Conservation (phyloP, 2,113 vertebrate genomes). For the Elaphurus davidianus region DNA sequence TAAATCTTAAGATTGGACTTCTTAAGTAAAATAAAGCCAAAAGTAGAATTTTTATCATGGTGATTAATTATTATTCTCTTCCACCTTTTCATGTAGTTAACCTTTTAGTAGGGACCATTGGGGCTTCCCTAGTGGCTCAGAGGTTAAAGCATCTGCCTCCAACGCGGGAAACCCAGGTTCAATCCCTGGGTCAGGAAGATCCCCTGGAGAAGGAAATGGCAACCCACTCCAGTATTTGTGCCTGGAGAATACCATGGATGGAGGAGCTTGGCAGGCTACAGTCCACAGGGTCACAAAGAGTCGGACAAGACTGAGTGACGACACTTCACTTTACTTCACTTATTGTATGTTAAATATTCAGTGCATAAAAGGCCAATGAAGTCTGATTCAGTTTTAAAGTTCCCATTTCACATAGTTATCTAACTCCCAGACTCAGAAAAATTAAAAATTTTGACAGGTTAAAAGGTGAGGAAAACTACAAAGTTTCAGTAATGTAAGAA, state of each 20-base stretch:
- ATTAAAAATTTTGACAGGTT: neutral
- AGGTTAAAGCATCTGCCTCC: no score
- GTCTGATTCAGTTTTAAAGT: neutral
- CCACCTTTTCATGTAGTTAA: neutral
- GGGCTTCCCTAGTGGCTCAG: no score
- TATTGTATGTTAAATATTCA: neutral
- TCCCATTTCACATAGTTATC: neutral
- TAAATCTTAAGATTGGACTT: neutral
- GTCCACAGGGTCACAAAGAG: no score
- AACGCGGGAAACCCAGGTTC: no score
- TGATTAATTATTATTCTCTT: neutral
- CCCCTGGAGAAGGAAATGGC: no score
- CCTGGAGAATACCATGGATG: no score
- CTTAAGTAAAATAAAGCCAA: neutral
- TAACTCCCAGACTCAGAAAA: neutral
- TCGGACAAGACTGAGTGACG: no score
- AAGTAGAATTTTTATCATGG: neutral
- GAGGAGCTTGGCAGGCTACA: no score
- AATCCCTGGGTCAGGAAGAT: no score
- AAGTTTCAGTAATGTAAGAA: neutral
- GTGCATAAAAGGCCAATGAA: neutral
- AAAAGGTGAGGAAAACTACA: neutral
- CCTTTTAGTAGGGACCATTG: neutral
- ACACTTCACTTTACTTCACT: no score
- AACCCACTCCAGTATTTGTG: no score